Percentiles rank a stretch among this genome's conserved stretches.
phyloP scores from a whole-genome alignment of 2,113 vertebrate species.

The Cebus imitator region DNA sequence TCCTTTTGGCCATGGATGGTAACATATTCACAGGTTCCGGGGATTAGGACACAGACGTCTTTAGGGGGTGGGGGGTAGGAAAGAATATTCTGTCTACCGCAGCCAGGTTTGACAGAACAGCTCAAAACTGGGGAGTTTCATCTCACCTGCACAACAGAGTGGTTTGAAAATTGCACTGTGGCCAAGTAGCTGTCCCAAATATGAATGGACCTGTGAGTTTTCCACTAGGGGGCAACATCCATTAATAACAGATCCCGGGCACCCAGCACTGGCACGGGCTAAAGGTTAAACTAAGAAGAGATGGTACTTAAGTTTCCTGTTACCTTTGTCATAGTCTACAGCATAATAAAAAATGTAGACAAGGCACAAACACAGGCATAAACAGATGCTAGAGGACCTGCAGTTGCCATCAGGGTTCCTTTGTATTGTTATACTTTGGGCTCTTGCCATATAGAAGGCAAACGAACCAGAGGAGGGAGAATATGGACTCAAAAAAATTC shows the following conservation, averaged over 20 bases:
- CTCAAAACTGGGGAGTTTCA: constrained; percentile 1
- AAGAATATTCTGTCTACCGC: neutral
- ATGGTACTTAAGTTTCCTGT: neutral
- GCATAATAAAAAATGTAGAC: neutral
- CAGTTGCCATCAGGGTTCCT: neutral
- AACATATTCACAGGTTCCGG: neutral
- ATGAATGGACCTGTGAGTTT: constrained; percentile 41
- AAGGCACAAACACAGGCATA: neutral
- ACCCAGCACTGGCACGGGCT: neutral
- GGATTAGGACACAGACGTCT: neutral
- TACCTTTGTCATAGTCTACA: no score
- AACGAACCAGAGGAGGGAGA: neutral
- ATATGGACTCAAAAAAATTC: neutral
- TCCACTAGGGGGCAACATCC: constrained; percentile 80
- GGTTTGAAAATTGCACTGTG: constrained; percentile 20
- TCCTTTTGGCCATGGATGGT: neutral
- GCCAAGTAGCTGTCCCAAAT: neutral
- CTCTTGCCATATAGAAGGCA: neutral
- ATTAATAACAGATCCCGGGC: constrained; percentile 44
- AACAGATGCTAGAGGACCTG: neutral
- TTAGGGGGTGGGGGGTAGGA: neutral
- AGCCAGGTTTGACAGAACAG: neutral
- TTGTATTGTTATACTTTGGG: neutral
- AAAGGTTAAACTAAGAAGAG: neutral
- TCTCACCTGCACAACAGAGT: constrained; percentile 12